Conservation (phyloP, 2,113 vertebrate genomes). For the Harpagus bidentatus region DNA sequence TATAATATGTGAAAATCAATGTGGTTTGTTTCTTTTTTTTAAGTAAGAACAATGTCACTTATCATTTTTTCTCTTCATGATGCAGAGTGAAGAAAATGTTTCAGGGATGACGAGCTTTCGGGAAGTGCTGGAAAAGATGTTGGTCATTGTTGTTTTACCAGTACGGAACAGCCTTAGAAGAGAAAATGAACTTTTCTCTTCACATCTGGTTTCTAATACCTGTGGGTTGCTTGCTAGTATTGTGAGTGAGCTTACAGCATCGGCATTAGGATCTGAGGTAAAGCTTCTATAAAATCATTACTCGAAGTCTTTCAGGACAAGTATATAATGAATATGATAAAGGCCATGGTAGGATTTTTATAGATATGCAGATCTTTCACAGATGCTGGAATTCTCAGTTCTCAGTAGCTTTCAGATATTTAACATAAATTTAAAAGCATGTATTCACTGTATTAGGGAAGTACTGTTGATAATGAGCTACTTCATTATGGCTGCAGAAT, state of each 20-base stretch:
- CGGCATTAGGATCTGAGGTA: conserved; percentile 96
- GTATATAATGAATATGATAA: background rate
- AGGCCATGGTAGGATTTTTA: background rate
- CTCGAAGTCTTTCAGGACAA: background rate
- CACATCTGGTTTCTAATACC: conserved; percentile 95
- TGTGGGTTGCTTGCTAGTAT: conserved; percentile 95
- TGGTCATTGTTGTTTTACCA: conserved; percentile 95
- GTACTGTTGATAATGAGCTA: background rate
- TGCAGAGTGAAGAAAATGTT: conserved; percentile 93
- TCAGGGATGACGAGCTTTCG: conserved; percentile 97
- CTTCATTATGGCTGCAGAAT: background rate
- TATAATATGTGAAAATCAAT: background rate
- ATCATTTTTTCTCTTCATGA: background rate
- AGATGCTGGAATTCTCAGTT: background rate
- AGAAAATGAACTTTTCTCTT: conserved; percentile 94
- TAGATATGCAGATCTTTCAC: background rate
- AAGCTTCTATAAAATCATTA: background rate
- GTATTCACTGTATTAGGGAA: background rate
- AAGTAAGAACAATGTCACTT: background rate
- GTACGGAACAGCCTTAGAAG: conserved; percentile 93
- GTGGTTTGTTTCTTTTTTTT: background rate
- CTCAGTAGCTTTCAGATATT: background rate
- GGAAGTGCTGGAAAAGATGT: conserved; percentile 97
- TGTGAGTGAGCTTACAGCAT: conserved; percentile 95
- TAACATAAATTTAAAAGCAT: background rate